phyloP scores from a whole-genome alignment of 2,888 invertebrate genomes.

The Arrhopalites spinosus region DNA sequence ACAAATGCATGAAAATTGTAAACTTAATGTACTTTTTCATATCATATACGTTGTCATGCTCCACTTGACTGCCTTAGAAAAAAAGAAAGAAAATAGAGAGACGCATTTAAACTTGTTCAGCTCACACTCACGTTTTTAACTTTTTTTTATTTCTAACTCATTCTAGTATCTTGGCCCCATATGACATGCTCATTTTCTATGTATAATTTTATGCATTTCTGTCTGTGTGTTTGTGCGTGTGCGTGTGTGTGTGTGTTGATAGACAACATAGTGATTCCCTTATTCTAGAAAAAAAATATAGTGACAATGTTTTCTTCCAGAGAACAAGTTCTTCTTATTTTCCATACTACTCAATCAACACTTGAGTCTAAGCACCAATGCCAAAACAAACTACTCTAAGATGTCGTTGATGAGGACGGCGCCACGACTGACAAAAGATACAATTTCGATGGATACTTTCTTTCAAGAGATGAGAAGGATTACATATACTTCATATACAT shows the following conservation, averaged over 20 bases:
- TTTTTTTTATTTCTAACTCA: background rate
- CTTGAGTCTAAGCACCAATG: background rate
- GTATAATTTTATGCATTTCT: too few relatives aligned
- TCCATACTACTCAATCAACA: background rate
- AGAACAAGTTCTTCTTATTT: too few relatives aligned
- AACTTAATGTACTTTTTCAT: background rate
- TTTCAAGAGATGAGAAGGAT: constrained; percentile 1
- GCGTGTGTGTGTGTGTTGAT: too few relatives aligned
- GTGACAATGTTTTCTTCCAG: too few relatives aligned
- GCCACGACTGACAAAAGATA: constrained; percentile 10
- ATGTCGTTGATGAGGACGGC: constrained; percentile 12
- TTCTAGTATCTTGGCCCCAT: too few relatives aligned
- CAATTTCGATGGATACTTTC: constrained; percentile 2
- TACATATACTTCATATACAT: too few relatives aligned
- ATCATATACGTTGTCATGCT: background rate
- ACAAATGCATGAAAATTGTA: background rate
- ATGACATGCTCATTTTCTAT: too few relatives aligned
- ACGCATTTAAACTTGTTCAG: too few relatives aligned
- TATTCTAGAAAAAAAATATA: too few relatives aligned
- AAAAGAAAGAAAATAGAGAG: too few relatives aligned
- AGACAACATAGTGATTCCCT: too few relatives aligned
- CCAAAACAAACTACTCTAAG: background rate
- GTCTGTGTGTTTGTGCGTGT: too few relatives aligned
- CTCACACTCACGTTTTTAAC: background rate
- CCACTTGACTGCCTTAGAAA: background rate